These are phyloP conservation scores for Silurus lanzhouensis DNA, from an alignment of 2,797 vertebrate species.

Conservation along the genomic window DNA sequence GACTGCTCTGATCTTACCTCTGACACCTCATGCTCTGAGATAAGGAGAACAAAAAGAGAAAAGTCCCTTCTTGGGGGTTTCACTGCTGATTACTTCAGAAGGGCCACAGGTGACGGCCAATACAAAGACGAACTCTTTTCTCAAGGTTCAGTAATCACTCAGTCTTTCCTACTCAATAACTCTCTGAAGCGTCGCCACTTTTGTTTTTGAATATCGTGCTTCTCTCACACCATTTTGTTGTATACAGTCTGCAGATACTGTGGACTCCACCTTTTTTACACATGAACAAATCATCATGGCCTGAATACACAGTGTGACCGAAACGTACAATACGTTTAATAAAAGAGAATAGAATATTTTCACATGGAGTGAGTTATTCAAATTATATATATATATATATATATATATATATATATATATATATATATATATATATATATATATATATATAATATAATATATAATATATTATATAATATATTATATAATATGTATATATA, in stretches of 20 bases:
- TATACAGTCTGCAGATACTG: neutral
- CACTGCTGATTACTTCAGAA: slow-evolving; percentile 47
- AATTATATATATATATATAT: neutral
- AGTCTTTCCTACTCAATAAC: neutral
- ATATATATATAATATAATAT: neutral
- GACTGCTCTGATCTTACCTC: slow-evolving; percentile 69
- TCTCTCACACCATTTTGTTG: neutral
- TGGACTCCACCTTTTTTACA: neutral
- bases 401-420: no score
- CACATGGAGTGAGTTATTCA: neutral
- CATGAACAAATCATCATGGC: neutral
- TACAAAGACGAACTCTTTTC: neutral
- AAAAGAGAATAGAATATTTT: neutral
- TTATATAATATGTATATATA: neutral
- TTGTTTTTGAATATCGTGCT: neutral
- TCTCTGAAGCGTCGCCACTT: neutral
- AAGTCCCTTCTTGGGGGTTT: slow-evolving; percentile 63
- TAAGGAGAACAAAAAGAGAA: slow-evolving; percentile 58
- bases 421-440: neutral
- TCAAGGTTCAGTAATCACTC: neutral
- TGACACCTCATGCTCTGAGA: slow-evolving; percentile 61
- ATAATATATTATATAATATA: no score
- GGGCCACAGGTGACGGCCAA: slow-evolving; percentile 39
- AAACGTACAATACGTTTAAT: neutral
- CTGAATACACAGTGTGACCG: neutral